Conservation (phyloP, 2,113 vertebrate genomes). For the Halcyon senegalensis region DNA sequence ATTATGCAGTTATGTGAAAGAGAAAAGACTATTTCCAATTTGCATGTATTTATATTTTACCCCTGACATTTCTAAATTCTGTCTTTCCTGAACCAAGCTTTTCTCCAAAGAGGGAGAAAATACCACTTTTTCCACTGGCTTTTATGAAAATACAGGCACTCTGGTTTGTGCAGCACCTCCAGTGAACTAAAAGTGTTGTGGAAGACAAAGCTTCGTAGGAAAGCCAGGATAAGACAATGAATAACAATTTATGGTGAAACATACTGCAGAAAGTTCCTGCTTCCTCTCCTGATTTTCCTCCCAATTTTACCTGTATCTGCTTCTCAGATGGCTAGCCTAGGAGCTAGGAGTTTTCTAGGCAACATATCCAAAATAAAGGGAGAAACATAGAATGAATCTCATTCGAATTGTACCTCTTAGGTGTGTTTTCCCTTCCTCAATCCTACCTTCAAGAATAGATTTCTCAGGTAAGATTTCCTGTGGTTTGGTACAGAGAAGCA, state of each 20-base stretch:
- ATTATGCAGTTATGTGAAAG: conserved; percentile 5
- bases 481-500: background rate
- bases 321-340: background rate
- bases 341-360: background rate
- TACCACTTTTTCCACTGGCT: background rate
- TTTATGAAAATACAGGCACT: background rate
- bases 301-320: background rate
- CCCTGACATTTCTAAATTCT: conserved; percentile 21
- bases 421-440: background rate
- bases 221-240: background rate
- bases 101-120: background rate
- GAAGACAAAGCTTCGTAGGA: background rate
- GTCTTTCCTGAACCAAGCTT: background rate
- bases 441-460: background rate
- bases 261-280: background rate
- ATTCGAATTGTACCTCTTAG: background rate
- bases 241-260: background rate
- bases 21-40: conserved; percentile 34
- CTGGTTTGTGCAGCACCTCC: background rate
- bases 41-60: conserved; percentile 20
- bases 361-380: background rate
- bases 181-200: background rate
- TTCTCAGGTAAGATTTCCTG: background rate
- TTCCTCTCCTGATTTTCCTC: background rate
- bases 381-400: background rate